Percentiles rank a stretch among this genome's conserved stretches.
phyloP scores from a whole-genome alignment of 2,113 vertebrate species.

The Bubo bubo region DNA sequence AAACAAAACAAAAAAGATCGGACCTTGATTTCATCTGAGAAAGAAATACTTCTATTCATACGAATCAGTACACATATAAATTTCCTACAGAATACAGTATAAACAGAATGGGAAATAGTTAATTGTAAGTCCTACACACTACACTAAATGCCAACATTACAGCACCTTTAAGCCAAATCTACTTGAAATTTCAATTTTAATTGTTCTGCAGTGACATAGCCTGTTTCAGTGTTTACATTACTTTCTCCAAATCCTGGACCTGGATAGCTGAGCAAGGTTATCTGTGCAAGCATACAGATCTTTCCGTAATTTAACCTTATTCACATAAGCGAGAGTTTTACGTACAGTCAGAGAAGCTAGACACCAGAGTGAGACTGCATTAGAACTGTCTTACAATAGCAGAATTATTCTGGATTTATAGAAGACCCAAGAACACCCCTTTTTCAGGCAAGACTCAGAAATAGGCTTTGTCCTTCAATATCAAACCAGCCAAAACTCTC shows the following conservation, averaged over 20 bases:
- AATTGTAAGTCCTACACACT: neutral
- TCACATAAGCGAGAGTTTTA: neutral
- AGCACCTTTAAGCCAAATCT: neutral
- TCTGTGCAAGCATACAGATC: neutral
- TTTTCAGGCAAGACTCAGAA: neutral
- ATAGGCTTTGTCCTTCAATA: neutral
- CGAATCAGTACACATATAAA: neutral
- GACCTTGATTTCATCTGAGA: neutral
- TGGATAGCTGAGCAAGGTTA: neutral
- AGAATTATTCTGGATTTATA: neutral
- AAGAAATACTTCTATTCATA: neutral
- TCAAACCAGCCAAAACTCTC: neutral
- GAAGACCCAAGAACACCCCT: neutral
- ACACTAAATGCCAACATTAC: neutral
- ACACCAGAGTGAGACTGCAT: neutral
- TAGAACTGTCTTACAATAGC: neutral
- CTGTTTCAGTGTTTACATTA: neutral
- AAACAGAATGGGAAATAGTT: neutral
- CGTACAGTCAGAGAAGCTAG: neutral
- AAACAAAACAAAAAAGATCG: neutral
- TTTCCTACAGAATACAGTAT: neutral
- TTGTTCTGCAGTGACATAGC: neutral
- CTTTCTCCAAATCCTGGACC: neutral
- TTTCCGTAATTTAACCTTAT: neutral
- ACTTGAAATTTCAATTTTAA: neutral